Base-by-base conservation (phyloP, 2,888 invertebrate species). In the Lysandra coridon region DNA sequence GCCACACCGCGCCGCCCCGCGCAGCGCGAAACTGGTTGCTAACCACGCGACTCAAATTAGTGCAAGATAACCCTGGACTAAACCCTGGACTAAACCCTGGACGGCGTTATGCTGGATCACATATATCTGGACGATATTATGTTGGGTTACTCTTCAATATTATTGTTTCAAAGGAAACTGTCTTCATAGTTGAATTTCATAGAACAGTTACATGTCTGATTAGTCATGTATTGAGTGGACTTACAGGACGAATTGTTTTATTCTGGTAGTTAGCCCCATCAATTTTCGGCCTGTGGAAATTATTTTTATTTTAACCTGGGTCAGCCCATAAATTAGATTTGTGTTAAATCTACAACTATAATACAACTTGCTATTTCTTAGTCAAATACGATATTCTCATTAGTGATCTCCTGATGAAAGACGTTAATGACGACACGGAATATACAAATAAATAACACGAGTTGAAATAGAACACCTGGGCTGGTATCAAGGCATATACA, bases 21-120 rank as follows among this genome's bases (percentile, higher is more conserved):
- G 94, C 88, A 87, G 87, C 91, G 93, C 92, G 85, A 91, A 93
- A 94, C 94, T 90, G 92, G 94, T 93, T 84, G 83, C 91, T 90
- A 91, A 90, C 90, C 88, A 89, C 89, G 89, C 87, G 90, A 88
- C 88, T 87, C 92, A 90, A 93, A 92, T 93, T 92, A 92, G 91
- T 91, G 87, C 88, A 89, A 90, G 92, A 93, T 93, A 91, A 91
- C 88, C 93, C 33, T 69, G 69, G 69, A 7, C 14, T 14, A 3
- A 91, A 91, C 88, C 93, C 33, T 69, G 69, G 69, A 7, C 14
- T 14, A 3, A n/a, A 64, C 10, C 33, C 33, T 37, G 12, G 12
- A 30, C 10, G 23, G 30, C 4, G 12, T 64, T 62, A 62, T 62
- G 10, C 62, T 64, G 30, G 30, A 40, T 40, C 6, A 40, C 40